phyloP scores from a whole-genome alignment of 2,888 invertebrate species.

The Pseudeuparius sepicola region DNA sequence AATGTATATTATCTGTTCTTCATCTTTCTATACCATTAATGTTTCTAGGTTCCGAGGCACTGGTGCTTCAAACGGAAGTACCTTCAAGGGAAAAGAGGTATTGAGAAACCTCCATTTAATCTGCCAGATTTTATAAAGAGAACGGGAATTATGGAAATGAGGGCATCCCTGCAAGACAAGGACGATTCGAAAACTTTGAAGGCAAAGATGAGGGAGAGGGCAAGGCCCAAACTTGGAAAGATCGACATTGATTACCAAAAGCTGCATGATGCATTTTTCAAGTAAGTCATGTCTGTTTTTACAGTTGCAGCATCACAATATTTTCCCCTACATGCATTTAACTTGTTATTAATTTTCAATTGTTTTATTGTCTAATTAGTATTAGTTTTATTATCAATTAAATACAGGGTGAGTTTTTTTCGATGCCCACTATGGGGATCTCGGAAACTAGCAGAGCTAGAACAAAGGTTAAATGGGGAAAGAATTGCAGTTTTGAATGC shows the following conservation, averaged over 20 bases:
- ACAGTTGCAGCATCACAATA: too few relatives aligned
- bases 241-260: conserved; percentile 99
- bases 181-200: conserved; percentile 91
- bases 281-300: too few relatives aligned
- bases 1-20: conserved; percentile 1
- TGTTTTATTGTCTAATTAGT: conserved; percentile 4
- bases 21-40: conserved; percentile 5
- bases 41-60: conserved; percentile 72
- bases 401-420: too few relatives aligned
- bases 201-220: conserved; percentile 94
- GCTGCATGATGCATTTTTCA: conserved; percentile 97
- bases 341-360: conserved; percentile 7
- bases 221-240: conserved; percentile 96
- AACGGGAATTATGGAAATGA: conserved; percentile 99
- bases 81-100: conserved; percentile 82
- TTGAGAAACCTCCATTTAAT: conserved; percentile 98
- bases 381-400: too few relatives aligned
- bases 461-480: too few relatives aligned
- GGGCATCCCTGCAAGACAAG: conserved; percentile 95
- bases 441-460: too few relatives aligned
- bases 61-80: conserved; percentile 97
- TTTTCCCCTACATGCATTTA: too few relatives aligned
- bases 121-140: conserved; percentile 97
- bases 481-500: too few relatives aligned
- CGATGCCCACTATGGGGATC: too few relatives aligned